phyloP scores from a whole-genome alignment of 2,797 vertebrate species.

The Macrochelys suwanniensis region DNA sequence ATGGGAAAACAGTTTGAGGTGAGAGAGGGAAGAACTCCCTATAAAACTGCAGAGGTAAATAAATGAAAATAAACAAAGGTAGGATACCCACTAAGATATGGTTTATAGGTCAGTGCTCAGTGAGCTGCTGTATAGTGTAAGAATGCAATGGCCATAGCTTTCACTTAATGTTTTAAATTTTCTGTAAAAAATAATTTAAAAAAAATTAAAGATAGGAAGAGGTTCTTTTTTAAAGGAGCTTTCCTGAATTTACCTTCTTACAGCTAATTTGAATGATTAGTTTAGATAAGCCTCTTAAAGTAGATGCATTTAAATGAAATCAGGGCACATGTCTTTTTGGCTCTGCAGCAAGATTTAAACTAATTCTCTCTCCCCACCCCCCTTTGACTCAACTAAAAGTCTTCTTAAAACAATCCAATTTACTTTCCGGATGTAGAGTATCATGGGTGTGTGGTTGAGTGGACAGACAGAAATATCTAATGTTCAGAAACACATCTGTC shows the following conservation, averaged over 20 bases:
- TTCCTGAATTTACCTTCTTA: slow-evolving; percentile 85
- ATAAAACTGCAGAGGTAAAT: slow-evolving; percentile 17
- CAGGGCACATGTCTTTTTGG: slow-evolving; percentile 82
- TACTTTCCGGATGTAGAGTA: slow-evolving; percentile 39
- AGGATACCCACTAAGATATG: not conserved
- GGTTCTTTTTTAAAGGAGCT: slow-evolving; percentile 70
- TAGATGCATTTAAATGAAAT: slow-evolving; percentile 85
- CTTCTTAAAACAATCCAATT: slow-evolving; percentile 63
- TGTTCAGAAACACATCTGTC: slow-evolving; percentile 58
- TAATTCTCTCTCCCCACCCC: slow-evolving; percentile 46
- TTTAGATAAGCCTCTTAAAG: slow-evolving; percentile 86
- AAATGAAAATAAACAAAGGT: slow-evolving; percentile 69
- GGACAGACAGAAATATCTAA: slow-evolving; percentile 67
- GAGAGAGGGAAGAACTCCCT: not conserved
- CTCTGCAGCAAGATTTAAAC: slow-evolving; percentile 77
- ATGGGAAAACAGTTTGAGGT: not conserved
- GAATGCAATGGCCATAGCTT: slow-evolving; percentile 42
- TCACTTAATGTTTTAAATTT: slow-evolving; percentile 75
- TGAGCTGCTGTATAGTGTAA: not conserved
- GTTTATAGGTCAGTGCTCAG: slow-evolving; percentile 38
- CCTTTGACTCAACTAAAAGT: slow-evolving; percentile 76
- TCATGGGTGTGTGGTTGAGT: slow-evolving; percentile 69
- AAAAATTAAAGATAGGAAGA: slow-evolving; percentile 49
- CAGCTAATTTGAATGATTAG: slow-evolving; percentile 87
- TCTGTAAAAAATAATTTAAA: slow-evolving; percentile 71